Evolutionary conservation across 2,888 invertebrate genomes (phyloP).

Genomic region (Macaria liturata): DNA sequence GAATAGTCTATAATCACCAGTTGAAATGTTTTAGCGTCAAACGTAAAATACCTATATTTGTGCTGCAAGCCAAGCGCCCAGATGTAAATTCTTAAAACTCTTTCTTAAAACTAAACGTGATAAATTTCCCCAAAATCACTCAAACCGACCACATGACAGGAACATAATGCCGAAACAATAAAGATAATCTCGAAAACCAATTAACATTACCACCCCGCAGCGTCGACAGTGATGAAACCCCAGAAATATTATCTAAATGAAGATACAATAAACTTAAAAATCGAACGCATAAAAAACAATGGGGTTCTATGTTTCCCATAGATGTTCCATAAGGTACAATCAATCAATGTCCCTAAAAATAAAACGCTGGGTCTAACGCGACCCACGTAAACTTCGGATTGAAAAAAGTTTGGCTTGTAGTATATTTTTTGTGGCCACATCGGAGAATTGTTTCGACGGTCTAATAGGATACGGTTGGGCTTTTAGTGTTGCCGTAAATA

Average conservation of each 20-base stretch:
- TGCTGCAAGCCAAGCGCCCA: no score
- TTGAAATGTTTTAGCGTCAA: no score
- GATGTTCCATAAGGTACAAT: slow-evolving; percentile 76
- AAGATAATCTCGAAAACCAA: slow-evolving; percentile 32
- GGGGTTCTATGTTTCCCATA: slow-evolving; percentile 73
- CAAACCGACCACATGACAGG: slow-evolving; percentile 3
- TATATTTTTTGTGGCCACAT: slow-evolving; percentile 57
- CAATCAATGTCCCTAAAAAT: slow-evolving; percentile 80
- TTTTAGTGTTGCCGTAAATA: slow-evolving; percentile 31
- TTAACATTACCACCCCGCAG: slow-evolving; percentile 35
- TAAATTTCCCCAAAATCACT: no score
- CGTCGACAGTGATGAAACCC: slow-evolving; percentile 37
- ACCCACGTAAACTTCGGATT: slow-evolving; percentile 76
- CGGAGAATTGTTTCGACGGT: slow-evolving; percentile 62
- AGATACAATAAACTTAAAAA: slow-evolving; percentile 73
- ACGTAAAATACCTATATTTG: no score
- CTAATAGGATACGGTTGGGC: slow-evolving; percentile 54
- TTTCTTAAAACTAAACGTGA: no score
- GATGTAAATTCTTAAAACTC: no score
- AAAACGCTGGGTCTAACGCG: slow-evolving; percentile 72
- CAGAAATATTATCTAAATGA: slow-evolving; percentile 65
- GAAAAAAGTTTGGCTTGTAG: slow-evolving; percentile 64
- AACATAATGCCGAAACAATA: slow-evolving; percentile 21
- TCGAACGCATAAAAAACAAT: slow-evolving; percentile 70
- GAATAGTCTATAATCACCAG: no score